Evolutionary conservation across 2,113 vertebrate species (phyloP).

Genomic region (Dicerorhinus sumatrensis): DNA sequence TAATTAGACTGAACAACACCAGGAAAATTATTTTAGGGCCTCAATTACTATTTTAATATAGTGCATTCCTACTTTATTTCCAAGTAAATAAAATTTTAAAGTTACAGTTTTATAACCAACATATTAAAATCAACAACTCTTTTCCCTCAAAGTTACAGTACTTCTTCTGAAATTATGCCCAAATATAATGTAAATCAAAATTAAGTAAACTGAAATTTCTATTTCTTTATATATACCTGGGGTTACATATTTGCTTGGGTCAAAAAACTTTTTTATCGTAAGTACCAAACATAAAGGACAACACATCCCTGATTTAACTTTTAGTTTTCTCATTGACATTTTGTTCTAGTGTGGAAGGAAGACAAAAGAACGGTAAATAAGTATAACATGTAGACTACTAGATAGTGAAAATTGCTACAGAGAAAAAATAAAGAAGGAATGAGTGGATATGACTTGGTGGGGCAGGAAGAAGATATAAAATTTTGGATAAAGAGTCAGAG

Average conservation of each 20-base stretch:
- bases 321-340: background rate
- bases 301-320: background rate
- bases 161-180: background rate
- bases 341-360: background rate
- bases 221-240: background rate
- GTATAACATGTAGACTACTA: background rate
- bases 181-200: background rate
- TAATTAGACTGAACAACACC: background rate
- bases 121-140: background rate
- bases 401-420: background rate
- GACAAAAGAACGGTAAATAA: background rate
- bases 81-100: conserved; percentile 38
- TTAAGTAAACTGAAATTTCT: background rate
- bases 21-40: background rate
- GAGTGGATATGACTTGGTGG: too few species aligned
- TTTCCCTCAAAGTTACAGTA: background rate
- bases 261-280: background rate
- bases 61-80: background rate
- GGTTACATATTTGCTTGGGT: background rate
- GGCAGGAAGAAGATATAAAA: background rate
- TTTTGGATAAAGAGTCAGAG: too few species aligned
- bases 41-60: background rate
- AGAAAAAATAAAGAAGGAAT: background rate
- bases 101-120: background rate
- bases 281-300: background rate